Percentiles rank a stretch among this genome's conserved stretches.
Conservation (phyloP, 1,140 invertebrate species). For the Drosophila orosa region DNA sequence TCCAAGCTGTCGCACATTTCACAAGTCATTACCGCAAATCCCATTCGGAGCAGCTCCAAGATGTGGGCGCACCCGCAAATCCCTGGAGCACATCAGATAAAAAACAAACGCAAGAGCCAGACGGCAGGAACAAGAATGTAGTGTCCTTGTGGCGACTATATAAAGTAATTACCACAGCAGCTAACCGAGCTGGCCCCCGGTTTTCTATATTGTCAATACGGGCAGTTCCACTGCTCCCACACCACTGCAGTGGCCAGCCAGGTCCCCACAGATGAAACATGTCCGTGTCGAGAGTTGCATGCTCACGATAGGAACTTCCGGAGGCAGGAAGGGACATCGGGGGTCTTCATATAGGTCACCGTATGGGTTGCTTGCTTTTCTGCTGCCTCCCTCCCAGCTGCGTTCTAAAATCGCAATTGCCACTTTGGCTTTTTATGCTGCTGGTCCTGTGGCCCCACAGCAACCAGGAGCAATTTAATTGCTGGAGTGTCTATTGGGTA, state of each 20-base stretch:
- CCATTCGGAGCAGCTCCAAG: constrained; percentile 30
- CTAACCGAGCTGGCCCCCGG: constrained; percentile 24
- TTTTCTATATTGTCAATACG: constrained; percentile 40
- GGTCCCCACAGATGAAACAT: constrained; percentile 35
- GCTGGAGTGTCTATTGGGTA: constrained; percentile 49
- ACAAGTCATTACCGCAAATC: constrained; percentile 77
- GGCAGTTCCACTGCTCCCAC: constrained; percentile 1
- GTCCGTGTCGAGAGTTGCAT: constrained; percentile 13
- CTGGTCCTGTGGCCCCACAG: constrained; percentile 6
- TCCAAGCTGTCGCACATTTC: constrained; percentile 64
- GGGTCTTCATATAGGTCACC: constrained; percentile 53
- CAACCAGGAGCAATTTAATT: constrained; percentile 56
- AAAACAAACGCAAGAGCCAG: constrained; percentile 22
- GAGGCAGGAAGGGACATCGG: neutral
- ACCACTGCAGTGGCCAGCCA: neutral
- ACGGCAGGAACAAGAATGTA: constrained; percentile 18
- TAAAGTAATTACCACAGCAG: constrained; percentile 54
- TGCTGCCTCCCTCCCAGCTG: constrained; percentile 3
- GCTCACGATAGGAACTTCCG: constrained; percentile 2
- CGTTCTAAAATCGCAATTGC: constrained; percentile 55
- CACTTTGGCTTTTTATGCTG: constrained; percentile 48
- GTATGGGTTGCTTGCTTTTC: constrained; percentile 29
- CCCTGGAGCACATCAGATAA: constrained; percentile 46
- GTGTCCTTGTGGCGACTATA: constrained; percentile 41
- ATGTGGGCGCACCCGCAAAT: constrained; percentile 43